Evolutionary conservation across 2,113 vertebrate genomes (phyloP).

Genomic region (Hylia prasina): DNA sequence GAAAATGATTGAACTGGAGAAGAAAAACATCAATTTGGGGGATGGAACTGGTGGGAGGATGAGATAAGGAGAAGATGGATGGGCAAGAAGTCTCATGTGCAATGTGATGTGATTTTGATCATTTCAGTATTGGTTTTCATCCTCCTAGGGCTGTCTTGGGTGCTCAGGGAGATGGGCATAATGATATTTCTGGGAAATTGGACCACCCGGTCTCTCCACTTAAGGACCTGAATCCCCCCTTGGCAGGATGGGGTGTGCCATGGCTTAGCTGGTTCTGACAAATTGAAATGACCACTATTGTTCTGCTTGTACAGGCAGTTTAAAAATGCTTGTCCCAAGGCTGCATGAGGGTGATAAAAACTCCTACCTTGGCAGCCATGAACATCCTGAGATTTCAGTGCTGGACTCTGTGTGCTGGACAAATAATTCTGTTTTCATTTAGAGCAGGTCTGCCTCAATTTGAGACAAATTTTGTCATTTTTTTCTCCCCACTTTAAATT

Average conservation of each 20-base stretch:
- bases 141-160: neutral
- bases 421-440: neutral
- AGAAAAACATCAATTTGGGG: neutral
- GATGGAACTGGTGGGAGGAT: neutral
- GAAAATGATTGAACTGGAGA: neutral
- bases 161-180: neutral
- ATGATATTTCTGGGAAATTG: neutral
- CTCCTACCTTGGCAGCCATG: neutral
- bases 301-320: neutral
- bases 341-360: neutral
- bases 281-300: neutral
- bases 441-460: neutral
- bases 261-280: neutral
- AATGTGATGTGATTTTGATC: neutral
- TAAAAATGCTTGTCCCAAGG: neutral
- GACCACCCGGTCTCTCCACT: rapidly evolving
- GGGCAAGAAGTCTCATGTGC: neutral
- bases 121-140: neutral
- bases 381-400: neutral
- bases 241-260: neutral
- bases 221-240: rapidly evolving
- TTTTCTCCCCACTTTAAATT: neutral
- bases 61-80: neutral
- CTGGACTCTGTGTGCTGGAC: neutral
- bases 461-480: neutral